Evolutionary conservation across 92 coral and sea anemone species (phyloP).

Genomic region (Metridium senile): DNA sequence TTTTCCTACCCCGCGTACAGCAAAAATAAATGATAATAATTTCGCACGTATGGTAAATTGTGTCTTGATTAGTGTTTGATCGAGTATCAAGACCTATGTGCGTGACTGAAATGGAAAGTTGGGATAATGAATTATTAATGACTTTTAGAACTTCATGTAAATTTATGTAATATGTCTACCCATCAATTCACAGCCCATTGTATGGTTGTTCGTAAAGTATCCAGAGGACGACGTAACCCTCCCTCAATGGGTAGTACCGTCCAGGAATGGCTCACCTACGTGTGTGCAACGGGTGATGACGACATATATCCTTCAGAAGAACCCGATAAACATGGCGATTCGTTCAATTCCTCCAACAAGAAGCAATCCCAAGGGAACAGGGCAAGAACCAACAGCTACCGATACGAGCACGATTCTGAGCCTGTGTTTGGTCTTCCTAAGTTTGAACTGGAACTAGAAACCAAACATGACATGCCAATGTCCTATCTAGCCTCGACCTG

Average conservation of each 20-base stretch:
- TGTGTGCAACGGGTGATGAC: constrained; percentile 88
- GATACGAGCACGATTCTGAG: constrained; percentile 97
- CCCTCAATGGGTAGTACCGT: constrained; percentile 99
- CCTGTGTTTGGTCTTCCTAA: constrained; percentile 92
- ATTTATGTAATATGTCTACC: too few relatives aligned
- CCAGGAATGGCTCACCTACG: constrained; percentile 95
- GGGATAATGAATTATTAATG: too few relatives aligned
- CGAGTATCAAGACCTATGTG: too few relatives aligned
- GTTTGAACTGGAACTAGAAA: constrained; percentile 78
- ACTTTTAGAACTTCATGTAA: too few relatives aligned
- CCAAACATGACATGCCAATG: constrained; percentile 98
- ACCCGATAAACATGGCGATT: constrained; percentile 24
- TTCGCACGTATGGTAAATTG: too few relatives aligned
- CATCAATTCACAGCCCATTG: constrained; percentile 76
- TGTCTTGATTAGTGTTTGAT: too few relatives aligned
- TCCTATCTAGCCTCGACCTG: constrained; percentile 72
- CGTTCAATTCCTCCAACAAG: constrained; percentile 20
- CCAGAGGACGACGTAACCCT: constrained; percentile 95
- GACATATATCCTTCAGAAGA: constrained; percentile 73
- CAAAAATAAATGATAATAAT: too few relatives aligned
- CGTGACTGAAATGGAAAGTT: too few relatives aligned
- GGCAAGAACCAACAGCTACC: constrained; percentile 67
- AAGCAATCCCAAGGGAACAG: constrained; percentile 14
- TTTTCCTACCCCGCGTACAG: too few relatives aligned
- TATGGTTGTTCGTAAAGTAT: constrained; percentile 87